Percentiles rank a stretch among this genome's conserved stretches.
Conservation (phyloP, 2,888 invertebrate genomes). For the Noctuana brunneofusca region DNA sequence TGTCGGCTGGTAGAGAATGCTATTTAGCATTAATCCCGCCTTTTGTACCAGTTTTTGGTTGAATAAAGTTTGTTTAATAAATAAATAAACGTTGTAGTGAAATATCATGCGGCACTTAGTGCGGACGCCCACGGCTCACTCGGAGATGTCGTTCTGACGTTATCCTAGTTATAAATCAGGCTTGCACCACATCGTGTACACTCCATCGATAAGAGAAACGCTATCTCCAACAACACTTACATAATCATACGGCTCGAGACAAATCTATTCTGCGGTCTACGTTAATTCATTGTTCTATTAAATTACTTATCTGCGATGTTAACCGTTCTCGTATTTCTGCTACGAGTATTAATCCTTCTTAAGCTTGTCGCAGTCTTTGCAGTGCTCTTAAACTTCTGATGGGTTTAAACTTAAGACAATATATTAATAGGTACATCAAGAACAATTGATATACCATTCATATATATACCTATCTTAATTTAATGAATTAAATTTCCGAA, state of each 20-base stretch:
- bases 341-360: background rate
- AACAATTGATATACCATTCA: too few relatives aligned
- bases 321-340: background rate
- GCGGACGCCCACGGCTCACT: conserved; percentile 49
- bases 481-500: too few relatives aligned
- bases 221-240: conserved; percentile 44
- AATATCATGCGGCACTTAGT: background rate
- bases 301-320: conserved; percentile 4
- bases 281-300: conserved; percentile 27
- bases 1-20: too few relatives aligned
- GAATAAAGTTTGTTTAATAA: too few relatives aligned
- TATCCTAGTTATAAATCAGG: conserved; percentile 63
- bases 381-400: background rate
- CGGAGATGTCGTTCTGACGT: conserved; percentile 54
- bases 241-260: conserved; percentile 37
- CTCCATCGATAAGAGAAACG: conserved; percentile 57
- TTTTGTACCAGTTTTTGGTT: too few relatives aligned
- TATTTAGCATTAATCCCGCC: too few relatives aligned
- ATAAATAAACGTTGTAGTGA: background rate
- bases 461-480: too few relatives aligned
- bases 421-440: too few relatives aligned
- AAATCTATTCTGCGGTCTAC: conserved; percentile 27
- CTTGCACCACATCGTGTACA: conserved; percentile 60
- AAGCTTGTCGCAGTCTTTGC: background rate
- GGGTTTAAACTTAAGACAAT: too few relatives aligned